These are phyloP conservation scores for Psephotus haematonotus DNA, from an alignment of 2,113 vertebrate species.

Conservation along the genomic window DNA sequence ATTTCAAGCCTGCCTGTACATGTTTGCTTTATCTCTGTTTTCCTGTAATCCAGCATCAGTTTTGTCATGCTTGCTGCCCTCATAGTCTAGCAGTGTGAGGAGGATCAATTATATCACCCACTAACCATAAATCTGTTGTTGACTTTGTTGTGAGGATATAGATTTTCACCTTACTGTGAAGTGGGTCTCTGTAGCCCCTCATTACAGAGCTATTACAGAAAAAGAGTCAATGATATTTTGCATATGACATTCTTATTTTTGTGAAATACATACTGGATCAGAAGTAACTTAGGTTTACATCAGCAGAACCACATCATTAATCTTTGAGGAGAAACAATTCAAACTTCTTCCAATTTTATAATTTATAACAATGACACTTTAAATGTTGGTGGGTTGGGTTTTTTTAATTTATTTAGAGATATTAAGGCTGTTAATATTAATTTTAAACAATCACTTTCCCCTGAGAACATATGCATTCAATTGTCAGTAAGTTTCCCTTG, in stretches of 20 bases:
- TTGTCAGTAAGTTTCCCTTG: constrained; percentile 1
- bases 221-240: neutral
- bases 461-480: neutral
- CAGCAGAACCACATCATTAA: neutral
- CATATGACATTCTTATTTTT: neutral
- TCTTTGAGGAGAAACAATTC: neutral
- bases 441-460: neutral
- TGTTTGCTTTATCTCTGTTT: neutral
- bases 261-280: neutral
- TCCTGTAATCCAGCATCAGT: neutral
- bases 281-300: neutral
- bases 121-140: neutral
- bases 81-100: neutral
- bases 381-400: neutral
- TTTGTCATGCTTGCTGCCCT: neutral
- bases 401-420: neutral
- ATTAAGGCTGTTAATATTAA: neutral
- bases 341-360: neutral
- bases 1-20: neutral
- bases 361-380: neutral
- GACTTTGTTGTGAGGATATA: neutral
- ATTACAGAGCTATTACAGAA: neutral
- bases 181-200: neutral
- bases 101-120: neutral
- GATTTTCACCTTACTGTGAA: neutral